A percentile compares a stretch with the other conserved stretches of the same genome.
Conservation (phyloP, 2,113 vertebrate species). For the Malaclemys terrapin region DNA sequence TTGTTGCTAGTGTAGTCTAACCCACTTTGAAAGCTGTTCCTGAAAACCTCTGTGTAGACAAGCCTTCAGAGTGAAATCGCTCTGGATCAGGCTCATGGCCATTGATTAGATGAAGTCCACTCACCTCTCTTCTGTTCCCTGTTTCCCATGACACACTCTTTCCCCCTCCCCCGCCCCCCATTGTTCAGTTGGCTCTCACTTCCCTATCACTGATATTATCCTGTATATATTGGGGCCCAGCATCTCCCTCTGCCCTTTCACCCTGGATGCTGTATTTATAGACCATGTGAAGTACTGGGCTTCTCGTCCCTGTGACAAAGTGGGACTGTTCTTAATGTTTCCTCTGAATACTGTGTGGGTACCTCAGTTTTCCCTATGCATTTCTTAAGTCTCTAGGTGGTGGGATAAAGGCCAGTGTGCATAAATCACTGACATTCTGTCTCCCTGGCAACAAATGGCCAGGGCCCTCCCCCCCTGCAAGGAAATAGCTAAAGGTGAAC, state of each 20-base stretch:
- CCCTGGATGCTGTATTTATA: not conserved
- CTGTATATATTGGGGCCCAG: not conserved
- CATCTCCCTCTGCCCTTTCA: not conserved
- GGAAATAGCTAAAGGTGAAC: too few species aligned
- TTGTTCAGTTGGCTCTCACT: not conserved
- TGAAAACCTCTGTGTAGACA: not conserved
- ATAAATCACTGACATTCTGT: too few species aligned
- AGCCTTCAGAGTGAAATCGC: not conserved
- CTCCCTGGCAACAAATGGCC: too few species aligned
- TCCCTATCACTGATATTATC: not conserved
- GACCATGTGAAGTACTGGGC: not conserved
- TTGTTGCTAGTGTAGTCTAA: too few species aligned
- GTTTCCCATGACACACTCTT: not conserved
- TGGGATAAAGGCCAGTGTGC: too few species aligned
- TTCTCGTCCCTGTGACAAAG: not conserved
- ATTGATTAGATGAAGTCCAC: not conserved
- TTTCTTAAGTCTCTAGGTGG: too few species aligned
- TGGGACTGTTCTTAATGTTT: too few species aligned
- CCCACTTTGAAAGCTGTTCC: too few species aligned
- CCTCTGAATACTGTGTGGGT: too few species aligned
- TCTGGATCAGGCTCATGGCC: not conserved
- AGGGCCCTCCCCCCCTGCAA: too few species aligned
- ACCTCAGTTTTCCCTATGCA: too few species aligned
- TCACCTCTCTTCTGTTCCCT: not conserved
- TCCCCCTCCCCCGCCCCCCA: too few species aligned